A percentile compares a stretch with the other conserved stretches of the same genome.
Evolutionary conservation across 2,113 vertebrate genomes (phyloP).

Genomic region (Galbula dea): DNA sequence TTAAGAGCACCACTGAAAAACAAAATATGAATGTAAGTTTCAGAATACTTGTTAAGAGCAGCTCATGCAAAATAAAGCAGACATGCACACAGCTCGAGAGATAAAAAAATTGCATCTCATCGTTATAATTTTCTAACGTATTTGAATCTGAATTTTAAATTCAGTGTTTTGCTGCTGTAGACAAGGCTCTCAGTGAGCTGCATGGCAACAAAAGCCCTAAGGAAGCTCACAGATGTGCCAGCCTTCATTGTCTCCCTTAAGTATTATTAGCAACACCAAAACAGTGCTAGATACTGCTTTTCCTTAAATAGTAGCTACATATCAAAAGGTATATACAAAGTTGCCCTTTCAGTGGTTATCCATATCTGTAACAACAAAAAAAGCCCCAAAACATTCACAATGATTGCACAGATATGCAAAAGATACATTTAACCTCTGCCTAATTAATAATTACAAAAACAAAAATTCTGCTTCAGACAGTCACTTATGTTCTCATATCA

Average conservation of each 20-base stretch:
- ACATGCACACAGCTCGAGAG: constrained; percentile 10
- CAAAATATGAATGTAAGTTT: not conserved
- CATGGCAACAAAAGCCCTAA: not conserved
- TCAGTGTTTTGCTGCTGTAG: not conserved
- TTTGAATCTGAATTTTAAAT: not conserved
- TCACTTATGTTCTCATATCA: not conserved
- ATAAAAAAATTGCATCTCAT: not conserved
- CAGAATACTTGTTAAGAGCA: not conserved
- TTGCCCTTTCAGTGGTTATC: not conserved
- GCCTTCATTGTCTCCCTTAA: not conserved
- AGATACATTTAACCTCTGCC: not conserved
- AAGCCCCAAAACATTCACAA: fast-evolving
- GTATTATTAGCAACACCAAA: not conserved
- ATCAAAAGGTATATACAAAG: not conserved
- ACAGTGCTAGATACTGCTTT: not conserved
- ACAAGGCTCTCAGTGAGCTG: not conserved
- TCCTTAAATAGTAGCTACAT: not conserved
- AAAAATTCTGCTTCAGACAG: not conserved
- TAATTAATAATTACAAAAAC: not conserved
- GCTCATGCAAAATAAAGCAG: constrained; percentile 35
- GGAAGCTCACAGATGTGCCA: not conserved
- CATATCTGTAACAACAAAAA: not conserved
- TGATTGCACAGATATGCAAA: not conserved
- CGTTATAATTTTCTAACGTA: not conserved
- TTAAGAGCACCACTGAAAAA: constrained; percentile 20